Conservation (phyloP, 2,797 vertebrate species). For the Sebastes ruberrimus region DNA sequence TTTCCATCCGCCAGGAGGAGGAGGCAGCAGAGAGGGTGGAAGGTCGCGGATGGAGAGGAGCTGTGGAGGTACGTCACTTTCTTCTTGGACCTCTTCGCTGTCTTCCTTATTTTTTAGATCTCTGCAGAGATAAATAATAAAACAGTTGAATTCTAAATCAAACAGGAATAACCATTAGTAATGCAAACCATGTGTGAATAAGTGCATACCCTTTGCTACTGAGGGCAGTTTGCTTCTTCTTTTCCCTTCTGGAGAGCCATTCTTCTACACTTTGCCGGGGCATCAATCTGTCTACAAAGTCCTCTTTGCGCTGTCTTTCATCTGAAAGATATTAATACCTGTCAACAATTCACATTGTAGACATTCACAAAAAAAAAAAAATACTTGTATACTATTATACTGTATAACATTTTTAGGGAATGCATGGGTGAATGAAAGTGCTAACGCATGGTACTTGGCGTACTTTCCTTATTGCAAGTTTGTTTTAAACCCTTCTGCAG, state of each 20-base stretch:
- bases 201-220: slow-evolving; percentile 84
- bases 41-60: slow-evolving; percentile 90
- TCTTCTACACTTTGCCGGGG: slow-evolving; percentile 81
- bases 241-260: slow-evolving; percentile 91
- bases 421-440: background rate
- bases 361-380: background rate
- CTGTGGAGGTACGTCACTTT: slow-evolving; percentile 84
- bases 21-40: slow-evolving; percentile 90
- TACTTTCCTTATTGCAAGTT: background rate
- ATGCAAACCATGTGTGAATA: slow-evolving; percentile 30
- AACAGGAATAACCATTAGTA: slow-evolving; percentile 21
- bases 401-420: background rate
- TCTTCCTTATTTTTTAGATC: slow-evolving; percentile 68
- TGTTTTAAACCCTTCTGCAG: background rate
- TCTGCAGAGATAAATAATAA: slow-evolving; percentile 67
- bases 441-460: background rate
- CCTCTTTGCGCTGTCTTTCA: slow-evolving; percentile 82
- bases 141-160: slow-evolving; percentile 48
- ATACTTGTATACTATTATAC: background rate
- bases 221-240: slow-evolving; percentile 77
- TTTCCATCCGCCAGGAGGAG: slow-evolving; percentile 85
- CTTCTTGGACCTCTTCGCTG: slow-evolving; percentile 54
- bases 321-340: slow-evolving; percentile 73
- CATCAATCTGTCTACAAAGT: slow-evolving; percentile 58
- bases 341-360: background rate